phyloP scores from a whole-genome alignment of 2,113 vertebrate genomes.

The Antechinus stuartii region DNA sequence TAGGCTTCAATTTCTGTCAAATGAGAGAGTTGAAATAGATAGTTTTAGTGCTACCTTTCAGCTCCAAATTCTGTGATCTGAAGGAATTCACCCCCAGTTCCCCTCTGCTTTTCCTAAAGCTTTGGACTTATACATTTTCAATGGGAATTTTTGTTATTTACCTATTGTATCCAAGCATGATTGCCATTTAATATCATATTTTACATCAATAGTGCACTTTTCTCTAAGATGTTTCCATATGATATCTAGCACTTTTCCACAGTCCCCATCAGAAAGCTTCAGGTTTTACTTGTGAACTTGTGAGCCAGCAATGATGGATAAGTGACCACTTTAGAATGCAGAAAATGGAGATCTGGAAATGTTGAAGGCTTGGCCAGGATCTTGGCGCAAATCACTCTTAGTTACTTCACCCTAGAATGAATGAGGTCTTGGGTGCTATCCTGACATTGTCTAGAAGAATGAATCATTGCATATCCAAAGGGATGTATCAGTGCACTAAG shows the following conservation, averaged over 20 bases:
- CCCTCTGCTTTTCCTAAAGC: constrained; percentile 5
- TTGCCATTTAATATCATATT: neutral
- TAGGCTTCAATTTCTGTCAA: neutral
- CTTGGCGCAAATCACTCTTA: neutral
- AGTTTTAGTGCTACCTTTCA: neutral
- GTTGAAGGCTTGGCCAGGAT: neutral
- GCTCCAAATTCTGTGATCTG: neutral
- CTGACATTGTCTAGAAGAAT: neutral
- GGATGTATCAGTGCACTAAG: neutral
- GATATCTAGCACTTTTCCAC: neutral
- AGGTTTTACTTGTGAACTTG: neutral
- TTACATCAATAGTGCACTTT: neutral
- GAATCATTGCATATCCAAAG: neutral
- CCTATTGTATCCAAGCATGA: neutral
- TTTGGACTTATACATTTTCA: neutral
- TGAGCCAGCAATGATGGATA: neutral
- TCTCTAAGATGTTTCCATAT: neutral
- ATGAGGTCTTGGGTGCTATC: neutral
- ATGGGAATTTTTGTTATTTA: constrained; percentile 10
- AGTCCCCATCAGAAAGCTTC: neutral
- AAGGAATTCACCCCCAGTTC: neutral
- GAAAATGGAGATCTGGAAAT: neutral
- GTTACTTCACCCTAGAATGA: neutral
- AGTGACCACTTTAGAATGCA: neutral
- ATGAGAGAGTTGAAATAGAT: neutral